Conservation (phyloP, 1,140 invertebrate species). For the Sycophaga agraensis region DNA sequence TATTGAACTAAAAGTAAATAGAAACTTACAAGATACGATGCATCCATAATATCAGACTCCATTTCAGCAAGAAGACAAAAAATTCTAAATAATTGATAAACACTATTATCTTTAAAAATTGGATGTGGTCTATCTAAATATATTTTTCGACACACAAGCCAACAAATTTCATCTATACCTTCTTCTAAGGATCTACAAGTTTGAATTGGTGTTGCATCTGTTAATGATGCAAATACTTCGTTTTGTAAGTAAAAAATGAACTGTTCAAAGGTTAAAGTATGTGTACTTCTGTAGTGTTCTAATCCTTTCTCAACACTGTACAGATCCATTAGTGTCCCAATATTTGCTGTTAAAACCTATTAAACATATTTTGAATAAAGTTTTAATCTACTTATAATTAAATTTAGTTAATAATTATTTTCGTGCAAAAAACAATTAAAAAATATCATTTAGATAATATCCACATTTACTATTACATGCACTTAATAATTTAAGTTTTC, state of each 20-base stretch:
- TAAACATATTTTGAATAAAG: slow-evolving; percentile 24
- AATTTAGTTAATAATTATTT: no score
- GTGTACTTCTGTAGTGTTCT: slow-evolving; percentile 71
- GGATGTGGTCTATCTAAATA: slow-evolving; percentile 62
- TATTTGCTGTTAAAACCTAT: slow-evolving; percentile 73
- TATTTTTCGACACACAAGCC: slow-evolving; percentile 72
- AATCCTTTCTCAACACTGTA: slow-evolving; percentile 76
- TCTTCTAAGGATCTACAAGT: slow-evolving; percentile 40
- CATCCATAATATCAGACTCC: slow-evolving; percentile 52
- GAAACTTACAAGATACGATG: slow-evolving; percentile 30
- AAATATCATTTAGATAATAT: no score
- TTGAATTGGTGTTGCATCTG: slow-evolving; percentile 42
- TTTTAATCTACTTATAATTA: no score
- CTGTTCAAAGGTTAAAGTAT: slow-evolving; percentile 70
- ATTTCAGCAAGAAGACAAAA: slow-evolving; percentile 77
- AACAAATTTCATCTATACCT: slow-evolving; percentile 68
- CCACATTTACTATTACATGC: no score
- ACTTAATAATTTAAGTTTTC: no score
- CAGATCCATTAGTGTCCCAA: slow-evolving; percentile 69
- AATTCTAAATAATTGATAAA: slow-evolving; percentile 76
- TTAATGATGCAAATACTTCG: slow-evolving; percentile 62
- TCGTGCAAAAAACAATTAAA: no score
- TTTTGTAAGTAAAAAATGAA: slow-evolving; percentile 73
- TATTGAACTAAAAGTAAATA: background rate
- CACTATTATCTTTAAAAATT: slow-evolving; percentile 64